phyloP scores from a whole-genome alignment of 2,113 vertebrate species.

The Piprites chloris region DNA sequence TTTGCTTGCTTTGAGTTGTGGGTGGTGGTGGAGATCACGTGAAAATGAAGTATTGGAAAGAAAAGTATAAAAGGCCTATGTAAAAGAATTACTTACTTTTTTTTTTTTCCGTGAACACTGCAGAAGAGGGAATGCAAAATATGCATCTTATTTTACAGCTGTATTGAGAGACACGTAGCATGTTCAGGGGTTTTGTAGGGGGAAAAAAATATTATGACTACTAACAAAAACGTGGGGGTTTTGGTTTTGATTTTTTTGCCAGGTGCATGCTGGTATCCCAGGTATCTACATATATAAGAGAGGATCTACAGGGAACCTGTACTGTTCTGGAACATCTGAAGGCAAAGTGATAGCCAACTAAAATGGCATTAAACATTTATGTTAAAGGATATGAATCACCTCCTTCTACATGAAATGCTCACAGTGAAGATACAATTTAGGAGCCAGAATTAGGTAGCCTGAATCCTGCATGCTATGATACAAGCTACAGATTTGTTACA shows the following conservation, averaged over 20 bases:
- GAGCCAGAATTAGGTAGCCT: background rate
- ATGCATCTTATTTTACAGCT: background rate
- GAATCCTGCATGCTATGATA: background rate
- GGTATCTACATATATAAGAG: background rate
- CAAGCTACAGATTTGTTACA: background rate
- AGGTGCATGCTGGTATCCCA: background rate
- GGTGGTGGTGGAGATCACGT: background rate
- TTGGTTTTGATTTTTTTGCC: background rate
- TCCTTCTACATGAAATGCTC: background rate
- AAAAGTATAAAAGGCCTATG: background rate
- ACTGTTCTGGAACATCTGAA: background rate
- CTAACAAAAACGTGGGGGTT: background rate
- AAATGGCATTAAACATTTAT: background rate
- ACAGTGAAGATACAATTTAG: background rate
- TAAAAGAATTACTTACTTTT: no score
- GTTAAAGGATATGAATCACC: background rate
- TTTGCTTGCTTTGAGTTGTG: background rate
- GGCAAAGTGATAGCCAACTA: background rate
- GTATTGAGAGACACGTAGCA: background rate
- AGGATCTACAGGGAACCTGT: background rate
- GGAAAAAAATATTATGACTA: background rate
- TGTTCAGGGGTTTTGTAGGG: background rate
- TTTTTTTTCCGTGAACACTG: background rate
- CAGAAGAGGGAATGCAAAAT: background rate
- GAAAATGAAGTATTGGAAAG: background rate